These are phyloP conservation scores for Psittacus erithacus DNA, from an alignment of 2,113 vertebrate genomes.

Conservation along the genomic window DNA sequence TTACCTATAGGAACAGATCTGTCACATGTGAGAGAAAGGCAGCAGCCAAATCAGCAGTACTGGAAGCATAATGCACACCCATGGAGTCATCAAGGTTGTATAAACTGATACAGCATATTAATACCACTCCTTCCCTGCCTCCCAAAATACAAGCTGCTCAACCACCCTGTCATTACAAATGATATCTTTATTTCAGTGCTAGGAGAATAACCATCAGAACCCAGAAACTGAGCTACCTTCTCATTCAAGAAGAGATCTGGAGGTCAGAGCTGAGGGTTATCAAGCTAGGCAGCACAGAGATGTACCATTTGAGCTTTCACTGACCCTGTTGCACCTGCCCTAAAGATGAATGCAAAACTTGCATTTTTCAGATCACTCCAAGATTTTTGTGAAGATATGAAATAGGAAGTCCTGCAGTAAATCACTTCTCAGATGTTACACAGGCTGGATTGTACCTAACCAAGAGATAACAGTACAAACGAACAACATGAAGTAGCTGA, in stretches of 20 bases:
- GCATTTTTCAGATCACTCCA: background rate
- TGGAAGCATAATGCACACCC: background rate
- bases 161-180: background rate
- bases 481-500: background rate
- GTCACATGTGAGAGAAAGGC: background rate
- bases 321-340: background rate
- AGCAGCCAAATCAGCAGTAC: background rate
- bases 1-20: background rate
- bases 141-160: background rate
- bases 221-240: background rate
- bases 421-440: background rate
- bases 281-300: background rate
- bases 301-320: background rate
- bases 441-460: background rate
- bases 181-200: background rate
- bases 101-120: slow-evolving; percentile 2
- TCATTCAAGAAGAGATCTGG: background rate
- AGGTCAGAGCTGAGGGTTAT: background rate
- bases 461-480: background rate
- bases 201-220: background rate
- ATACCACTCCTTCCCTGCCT: background rate
- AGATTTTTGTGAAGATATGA: background rate
- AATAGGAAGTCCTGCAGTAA: background rate
- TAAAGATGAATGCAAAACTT: background rate
- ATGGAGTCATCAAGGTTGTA: background rate